Base-by-base conservation (phyloP, 1,140 invertebrate species). In the Diorhabda elongata region DNA sequence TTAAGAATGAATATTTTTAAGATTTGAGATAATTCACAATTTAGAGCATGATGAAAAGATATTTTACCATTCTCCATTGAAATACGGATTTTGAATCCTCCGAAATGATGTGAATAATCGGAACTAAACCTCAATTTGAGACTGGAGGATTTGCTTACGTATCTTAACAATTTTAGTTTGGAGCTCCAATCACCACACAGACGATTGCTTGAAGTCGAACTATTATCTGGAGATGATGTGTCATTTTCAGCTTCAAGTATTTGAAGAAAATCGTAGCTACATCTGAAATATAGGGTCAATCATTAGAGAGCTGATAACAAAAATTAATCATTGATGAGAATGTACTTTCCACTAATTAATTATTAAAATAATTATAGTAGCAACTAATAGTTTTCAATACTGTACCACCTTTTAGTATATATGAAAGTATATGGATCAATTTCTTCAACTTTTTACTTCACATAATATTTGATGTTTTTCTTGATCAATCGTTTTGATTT, bases 171-270 rank as follows among this genome's bases (percentile, higher is more conserved):
- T 79, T 92, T 93, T 8, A 92, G 81, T 74, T 88, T 87, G 6
- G 85, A 83, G 71, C 86, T 89, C 88, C 89, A 91, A 77, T 92
- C 89, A 2, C 91, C 91, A 78, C 91, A 93, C 3, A 88, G 80
- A 5, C 87, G 81, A 44, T 84, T 78, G 58, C 73, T 69, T 45
- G 64, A 62, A 9, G 11, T 66, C 2, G 71, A 66, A 8, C 6
- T 3, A 9, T 61, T 67, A 42, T 68, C 70, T 4, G 70, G 43
- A 7, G 68, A 62, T 3, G 58, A 64, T 4, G 70, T 45, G 3
- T 73, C 69, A 66, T 68, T 74, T 70, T 5, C 71, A 67, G 64
- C n/a, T 71, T 89, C 87, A 6, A 83, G 80, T 60, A 90, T 85
- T 78, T 90, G 88, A 71, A 92, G 72, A 76, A 85, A 90, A 79